These are phyloP conservation scores for Amazona finschi DNA, from an alignment of 2,797 vertebrate genomes.

Conservation along the genomic window DNA sequence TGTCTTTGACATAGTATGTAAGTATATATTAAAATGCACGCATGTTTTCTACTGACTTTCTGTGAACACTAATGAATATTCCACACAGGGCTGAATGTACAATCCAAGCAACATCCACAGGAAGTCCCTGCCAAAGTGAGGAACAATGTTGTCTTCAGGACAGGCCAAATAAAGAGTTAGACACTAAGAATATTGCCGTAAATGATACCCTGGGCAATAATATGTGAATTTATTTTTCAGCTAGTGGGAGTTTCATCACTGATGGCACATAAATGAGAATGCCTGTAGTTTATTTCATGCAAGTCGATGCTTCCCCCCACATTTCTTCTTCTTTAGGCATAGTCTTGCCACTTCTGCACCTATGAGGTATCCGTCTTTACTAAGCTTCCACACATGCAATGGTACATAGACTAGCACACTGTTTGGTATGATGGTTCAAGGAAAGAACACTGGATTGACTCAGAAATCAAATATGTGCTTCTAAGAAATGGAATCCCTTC, in stretches of 20 bases:
- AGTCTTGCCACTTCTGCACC: background rate
- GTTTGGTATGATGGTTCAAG: background rate
- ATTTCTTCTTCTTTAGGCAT: background rate
- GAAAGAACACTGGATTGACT: background rate
- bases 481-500: background rate
- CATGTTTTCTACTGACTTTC: background rate
- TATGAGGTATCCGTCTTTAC: background rate
- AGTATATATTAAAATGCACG: background rate
- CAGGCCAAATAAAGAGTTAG: background rate
- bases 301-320: background rate
- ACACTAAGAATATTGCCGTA: background rate
- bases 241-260: background rate
- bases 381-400: background rate
- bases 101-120: background rate
- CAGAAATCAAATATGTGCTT: background rate
- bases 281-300: background rate
- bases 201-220: background rate
- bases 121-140: background rate
- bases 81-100: background rate
- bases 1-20: background rate
- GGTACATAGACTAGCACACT: background rate
- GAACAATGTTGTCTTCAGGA: constrained; percentile 11
- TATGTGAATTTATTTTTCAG: background rate
- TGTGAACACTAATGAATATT: background rate
- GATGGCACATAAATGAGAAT: background rate